These are phyloP conservation scores for Peromyscus attwateri DNA, from an alignment of 2,797 vertebrate genomes.

Conservation along the genomic window DNA sequence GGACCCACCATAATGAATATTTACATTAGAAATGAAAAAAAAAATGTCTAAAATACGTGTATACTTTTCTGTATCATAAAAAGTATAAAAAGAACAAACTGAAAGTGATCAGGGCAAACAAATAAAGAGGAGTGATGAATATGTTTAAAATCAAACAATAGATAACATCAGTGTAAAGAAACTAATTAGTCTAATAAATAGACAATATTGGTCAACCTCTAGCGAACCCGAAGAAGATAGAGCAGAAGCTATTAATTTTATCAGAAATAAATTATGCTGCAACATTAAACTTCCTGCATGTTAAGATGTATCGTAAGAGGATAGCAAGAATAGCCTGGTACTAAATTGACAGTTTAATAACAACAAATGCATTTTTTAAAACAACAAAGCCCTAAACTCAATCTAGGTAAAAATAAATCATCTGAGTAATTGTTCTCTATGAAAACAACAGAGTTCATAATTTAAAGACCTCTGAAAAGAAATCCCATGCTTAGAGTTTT, in stretches of 20 bases:
- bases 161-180: not conserved
- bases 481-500: not conserved
- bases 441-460: not conserved
- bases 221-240: not conserved
- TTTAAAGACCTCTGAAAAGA: not conserved
- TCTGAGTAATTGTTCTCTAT: not conserved
- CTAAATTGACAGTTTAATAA: not conserved
- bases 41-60: not conserved
- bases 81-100: not conserved
- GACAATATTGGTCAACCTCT: not conserved
- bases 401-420: not conserved
- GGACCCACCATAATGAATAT: not conserved
- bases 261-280: not conserved
- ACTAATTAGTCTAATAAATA: not conserved
- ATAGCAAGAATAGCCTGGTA: not conserved
- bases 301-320: not conserved
- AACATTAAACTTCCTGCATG: not conserved
- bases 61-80: not conserved
- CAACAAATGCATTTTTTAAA: not conserved
- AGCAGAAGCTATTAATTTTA: not conserved
- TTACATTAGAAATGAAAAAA: not conserved
- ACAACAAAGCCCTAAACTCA: not conserved
- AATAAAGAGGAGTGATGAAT: not conserved
- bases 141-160: conserved; percentile 14
- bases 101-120: not conserved